Base-by-base conservation (phyloP, 2,888 invertebrate species). In the Phortica okadai region DNA sequence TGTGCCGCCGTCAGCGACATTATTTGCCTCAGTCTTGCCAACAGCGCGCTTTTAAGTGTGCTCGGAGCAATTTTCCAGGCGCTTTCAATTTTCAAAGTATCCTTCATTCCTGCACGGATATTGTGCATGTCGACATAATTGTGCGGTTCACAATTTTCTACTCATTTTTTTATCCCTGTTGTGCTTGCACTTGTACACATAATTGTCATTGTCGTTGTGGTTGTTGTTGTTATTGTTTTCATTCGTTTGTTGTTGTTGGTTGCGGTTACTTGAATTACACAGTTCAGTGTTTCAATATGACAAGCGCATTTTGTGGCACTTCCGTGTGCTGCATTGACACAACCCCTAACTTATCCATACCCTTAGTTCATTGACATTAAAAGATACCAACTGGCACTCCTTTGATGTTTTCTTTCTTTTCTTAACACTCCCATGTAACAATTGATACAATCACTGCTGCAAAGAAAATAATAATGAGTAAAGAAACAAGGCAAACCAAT, bases 51-150 rank as follows among this genome's bases (percentile, higher is more conserved):
- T 86, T 79, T 85, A 25, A 77, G 76, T 62, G 74, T 59, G 76
- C 77, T 54, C 33, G 41, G 33, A 42, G 44, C 66, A 66, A 33
- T 70, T 21, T 59, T 10, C 25, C 59, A 25, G 25, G 41, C 56
- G 58, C 44, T 42, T 75, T 72, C 33, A 62, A 67, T 72, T 44
- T 62, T 45, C 14, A 33, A 42, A 16, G 74, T 45, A 14, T 64
- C 7, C 33, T 21, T 25, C 45, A 10, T 11, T 2, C 33, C 59
- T 6, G 21, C 21, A 33, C 42, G 58, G 21, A 44, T 41, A n/a
- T 59, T n/a, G 33, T 86, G 86, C 88, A 86, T 87, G 86, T 84
- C 79, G 85, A 83, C 86, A 82, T 87, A 87, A 84, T 88, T 87
- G 86, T 82, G 81, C 74, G 79, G 78, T 80, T 76, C 75, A 79